Evolutionary conservation across 2,113 vertebrate genomes (phyloP), one percentile per base, ranked within the genome.

Genomic region (Hemiprocne comata): DNA sequence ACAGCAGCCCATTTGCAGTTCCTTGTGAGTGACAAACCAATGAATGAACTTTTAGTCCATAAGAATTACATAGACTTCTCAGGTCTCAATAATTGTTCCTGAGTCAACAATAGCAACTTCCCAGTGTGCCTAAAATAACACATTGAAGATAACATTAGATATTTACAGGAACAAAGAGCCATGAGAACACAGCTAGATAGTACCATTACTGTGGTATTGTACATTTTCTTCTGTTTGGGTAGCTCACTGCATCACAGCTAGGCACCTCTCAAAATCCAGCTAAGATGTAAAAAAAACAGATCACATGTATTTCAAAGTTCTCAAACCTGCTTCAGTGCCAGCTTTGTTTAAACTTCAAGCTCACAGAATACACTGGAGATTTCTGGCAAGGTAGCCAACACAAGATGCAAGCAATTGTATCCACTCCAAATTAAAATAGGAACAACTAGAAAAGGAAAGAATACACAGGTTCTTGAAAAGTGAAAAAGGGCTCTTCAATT

Each of bases 241-340:
- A 73, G 25, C 31, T 54, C 28, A 31, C 3, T 28, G 25, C 36
- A 40, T 34, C 23, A 7, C 40, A 44, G 23, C 36, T 11, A 60
- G 12, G 21, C 33, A 34, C 12, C 26, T 42, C 14, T 31, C 77
- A 93, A 62, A 77, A 64, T 34, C 0, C 26, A 9, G 17, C 4
- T 54, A 6, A 25, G 31, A 17, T 0, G 0, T 17, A 31, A 62
- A 19, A n/a, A 67, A 17, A 3, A 4, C 3, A 54, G 11, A 18
- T 29, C 5, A 29, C 1, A 3, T 2, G 1, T 31, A 20, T 61
- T 87, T 70, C 17, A 8, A 38, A 89, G 57, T 65, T 65, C 19
- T 46, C 36, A 48, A 42, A 36, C 4, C 3, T 73, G 8, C 53
- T 78, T 75, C 65, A 33, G 6, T 21, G 10, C 10, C 21, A 8